Evolutionary conservation across 2,888 invertebrate species (phyloP).

Genomic region (Lordiphosa andalusiaca): DNA sequence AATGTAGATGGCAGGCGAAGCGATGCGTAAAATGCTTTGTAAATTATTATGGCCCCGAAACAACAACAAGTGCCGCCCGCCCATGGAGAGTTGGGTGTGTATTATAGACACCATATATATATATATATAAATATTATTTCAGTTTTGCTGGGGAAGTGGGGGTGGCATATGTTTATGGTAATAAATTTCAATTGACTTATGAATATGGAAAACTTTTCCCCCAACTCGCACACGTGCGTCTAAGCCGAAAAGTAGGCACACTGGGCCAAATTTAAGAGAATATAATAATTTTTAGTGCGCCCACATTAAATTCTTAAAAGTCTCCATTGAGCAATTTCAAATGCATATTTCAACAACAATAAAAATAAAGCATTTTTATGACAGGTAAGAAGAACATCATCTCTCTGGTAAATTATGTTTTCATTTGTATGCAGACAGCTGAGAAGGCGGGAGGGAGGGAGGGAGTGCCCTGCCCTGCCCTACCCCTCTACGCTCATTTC

Average conservation of each 20-base stretch:
- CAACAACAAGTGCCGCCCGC: too few relatives aligned
- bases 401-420: constrained; percentile 56
- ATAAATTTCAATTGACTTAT: constrained; percentile 71
- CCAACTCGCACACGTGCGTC: constrained; percentile 31
- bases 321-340: constrained; percentile 30
- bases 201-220: constrained; percentile 21
- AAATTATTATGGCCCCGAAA: constrained; percentile 47
- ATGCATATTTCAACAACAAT: constrained; percentile 58
- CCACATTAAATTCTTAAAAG: neutral
- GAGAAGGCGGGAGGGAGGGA: constrained; percentile 1
- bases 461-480: constrained; percentile 13
- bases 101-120: constrained; percentile 31
- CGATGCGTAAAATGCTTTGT: constrained; percentile 69
- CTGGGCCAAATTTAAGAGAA: constrained; percentile 10
- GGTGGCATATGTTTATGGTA: constrained; percentile 35
- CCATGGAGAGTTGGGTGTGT: neutral
- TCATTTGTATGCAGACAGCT: constrained; percentile 60
- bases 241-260: constrained; percentile 17
- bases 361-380: constrained; percentile 54
- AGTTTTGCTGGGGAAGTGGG: neutral
- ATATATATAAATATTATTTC: constrained; percentile 36
- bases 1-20: constrained; percentile 69
- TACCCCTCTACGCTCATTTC: constrained; percentile 18
- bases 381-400: constrained; percentile 20
- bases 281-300: constrained; percentile 15